A percentile compares a stretch with the other conserved stretches of the same genome.
Evolutionary conservation across 2,113 vertebrate species (phyloP).

Genomic region (Oreochromis niloticus): DNA sequence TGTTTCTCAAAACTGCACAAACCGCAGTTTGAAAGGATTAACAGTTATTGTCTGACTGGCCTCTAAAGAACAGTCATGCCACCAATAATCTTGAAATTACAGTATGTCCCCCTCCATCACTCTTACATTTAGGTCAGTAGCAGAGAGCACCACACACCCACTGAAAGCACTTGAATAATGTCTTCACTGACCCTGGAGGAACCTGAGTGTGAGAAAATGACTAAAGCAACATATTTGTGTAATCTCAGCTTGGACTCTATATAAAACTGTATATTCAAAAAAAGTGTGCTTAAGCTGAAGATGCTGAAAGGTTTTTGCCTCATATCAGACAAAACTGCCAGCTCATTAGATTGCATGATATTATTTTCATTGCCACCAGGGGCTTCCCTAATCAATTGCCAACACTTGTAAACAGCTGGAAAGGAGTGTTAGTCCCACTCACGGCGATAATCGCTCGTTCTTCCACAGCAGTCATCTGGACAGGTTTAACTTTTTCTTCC

Average conservation of each 20-base stretch:
- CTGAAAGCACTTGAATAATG: not conserved
- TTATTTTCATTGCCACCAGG: not conserved
- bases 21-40: not conserved
- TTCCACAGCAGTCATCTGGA: not conserved
- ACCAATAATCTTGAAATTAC: not conserved
- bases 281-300: not conserved
- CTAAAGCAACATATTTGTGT: not conserved
- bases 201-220: not conserved
- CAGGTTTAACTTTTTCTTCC: not conserved
- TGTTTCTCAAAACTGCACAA: not conserved
- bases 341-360: not conserved
- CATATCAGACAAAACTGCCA: not conserved
- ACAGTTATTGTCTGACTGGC: not conserved
- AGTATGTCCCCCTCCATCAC: not conserved
- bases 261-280: not conserved
- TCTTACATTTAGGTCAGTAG: not conserved
- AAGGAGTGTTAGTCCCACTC: not conserved
- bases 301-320: not conserved
- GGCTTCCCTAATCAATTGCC: not conserved
- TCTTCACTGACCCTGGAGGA: not conserved
- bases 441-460: not conserved
- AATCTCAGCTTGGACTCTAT: not conserved
- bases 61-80: not conserved
- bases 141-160: not conserved
- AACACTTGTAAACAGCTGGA: not conserved